Evolutionary conservation across 2,113 vertebrate genomes (phyloP).

Genomic region (Aptenodytes patagonicus): DNA sequence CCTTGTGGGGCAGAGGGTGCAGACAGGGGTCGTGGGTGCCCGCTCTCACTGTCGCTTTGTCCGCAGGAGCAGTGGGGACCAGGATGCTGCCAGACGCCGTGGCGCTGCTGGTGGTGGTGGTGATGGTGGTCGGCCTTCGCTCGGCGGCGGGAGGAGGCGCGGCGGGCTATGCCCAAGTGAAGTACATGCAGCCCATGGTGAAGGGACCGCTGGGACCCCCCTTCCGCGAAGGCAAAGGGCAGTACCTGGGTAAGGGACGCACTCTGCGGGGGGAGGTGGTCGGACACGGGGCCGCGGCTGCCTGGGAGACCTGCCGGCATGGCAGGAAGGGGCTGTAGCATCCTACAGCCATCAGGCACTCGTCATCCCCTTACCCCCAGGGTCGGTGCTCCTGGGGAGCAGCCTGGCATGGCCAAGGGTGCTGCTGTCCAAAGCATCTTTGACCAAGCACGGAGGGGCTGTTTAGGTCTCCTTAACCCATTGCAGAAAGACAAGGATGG

Average conservation of each 20-base stretch:
- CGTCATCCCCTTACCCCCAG: rapidly evolving
- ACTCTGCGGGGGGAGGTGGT: rapidly evolving
- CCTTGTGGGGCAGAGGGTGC: rapidly evolving
- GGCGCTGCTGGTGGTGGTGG: conserved; percentile 69
- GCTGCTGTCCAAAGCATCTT: not conserved
- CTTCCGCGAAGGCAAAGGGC: conserved; percentile 97
- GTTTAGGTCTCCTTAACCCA: not conserved
- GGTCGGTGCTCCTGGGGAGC: not conserved
- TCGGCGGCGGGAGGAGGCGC: conserved; percentile 74
- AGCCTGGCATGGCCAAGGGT: rapidly evolving
- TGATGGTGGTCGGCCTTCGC: conserved; percentile 20
- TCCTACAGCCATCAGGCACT: not conserved
- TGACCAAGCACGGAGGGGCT: not conserved
- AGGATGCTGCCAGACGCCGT: conserved; percentile 45
- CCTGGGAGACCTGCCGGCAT: rapidly evolving
- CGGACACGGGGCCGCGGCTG: rapidly evolving
- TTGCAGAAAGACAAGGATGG: not conserved
- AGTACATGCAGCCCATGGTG: conserved; percentile 97
- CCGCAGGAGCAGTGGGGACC: conserved; percentile 5
- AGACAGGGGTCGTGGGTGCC: rapidly evolving
- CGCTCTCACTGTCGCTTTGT: not conserved
- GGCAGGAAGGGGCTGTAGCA: rapidly evolving
- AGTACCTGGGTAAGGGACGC: conserved; percentile 89
- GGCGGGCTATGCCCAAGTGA: conserved; percentile 87
- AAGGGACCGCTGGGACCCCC: conserved; percentile 96